Evolutionary conservation across 1,140 invertebrate species (phyloP).

Genomic region (Scaptomyza graminum): DNA sequence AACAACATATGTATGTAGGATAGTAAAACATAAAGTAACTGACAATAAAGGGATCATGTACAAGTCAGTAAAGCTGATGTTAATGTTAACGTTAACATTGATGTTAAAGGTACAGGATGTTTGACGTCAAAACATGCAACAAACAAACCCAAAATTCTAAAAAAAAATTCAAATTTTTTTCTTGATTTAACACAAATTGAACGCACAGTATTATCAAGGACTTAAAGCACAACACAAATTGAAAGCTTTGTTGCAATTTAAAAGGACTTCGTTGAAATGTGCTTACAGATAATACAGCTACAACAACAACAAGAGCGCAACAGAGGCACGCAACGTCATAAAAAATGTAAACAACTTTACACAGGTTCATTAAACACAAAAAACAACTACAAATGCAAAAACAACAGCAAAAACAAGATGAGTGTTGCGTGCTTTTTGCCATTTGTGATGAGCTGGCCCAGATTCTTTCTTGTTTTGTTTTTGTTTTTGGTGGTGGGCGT

Average conservation of each 20-base stretch:
- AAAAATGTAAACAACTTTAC: constrained; percentile 49
- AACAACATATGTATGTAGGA: no score
- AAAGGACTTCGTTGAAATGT: constrained; percentile 25
- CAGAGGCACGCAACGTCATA: constrained; percentile 34
- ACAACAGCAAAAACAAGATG: constrained; percentile 5
- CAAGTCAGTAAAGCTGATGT: no score
- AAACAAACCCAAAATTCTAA: neutral
- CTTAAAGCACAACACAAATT: constrained; percentile 35
- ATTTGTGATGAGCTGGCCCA: constrained; percentile 59
- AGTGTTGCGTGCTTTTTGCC: constrained; percentile 51
- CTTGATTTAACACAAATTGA: constrained; percentile 2
- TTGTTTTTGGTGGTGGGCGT: constrained; percentile 31
- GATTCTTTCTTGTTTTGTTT: constrained; percentile 9
- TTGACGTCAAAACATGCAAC: neutral
- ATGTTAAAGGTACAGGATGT: neutral
- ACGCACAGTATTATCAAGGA: constrained; percentile 13
- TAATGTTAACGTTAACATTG: no score
- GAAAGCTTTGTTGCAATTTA: constrained; percentile 44
- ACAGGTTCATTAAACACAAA: constrained; percentile 47
- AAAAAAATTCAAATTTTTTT: neutral
- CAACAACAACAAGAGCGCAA: constrained; percentile 35
- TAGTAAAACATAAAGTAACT: no score
- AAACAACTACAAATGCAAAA: constrained; percentile 1
- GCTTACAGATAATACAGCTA: constrained; percentile 1
- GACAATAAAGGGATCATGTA: no score